These are phyloP conservation scores for Aradus depressus DNA, from an alignment of 2,888 invertebrate genomes.

Conservation along the genomic window DNA sequence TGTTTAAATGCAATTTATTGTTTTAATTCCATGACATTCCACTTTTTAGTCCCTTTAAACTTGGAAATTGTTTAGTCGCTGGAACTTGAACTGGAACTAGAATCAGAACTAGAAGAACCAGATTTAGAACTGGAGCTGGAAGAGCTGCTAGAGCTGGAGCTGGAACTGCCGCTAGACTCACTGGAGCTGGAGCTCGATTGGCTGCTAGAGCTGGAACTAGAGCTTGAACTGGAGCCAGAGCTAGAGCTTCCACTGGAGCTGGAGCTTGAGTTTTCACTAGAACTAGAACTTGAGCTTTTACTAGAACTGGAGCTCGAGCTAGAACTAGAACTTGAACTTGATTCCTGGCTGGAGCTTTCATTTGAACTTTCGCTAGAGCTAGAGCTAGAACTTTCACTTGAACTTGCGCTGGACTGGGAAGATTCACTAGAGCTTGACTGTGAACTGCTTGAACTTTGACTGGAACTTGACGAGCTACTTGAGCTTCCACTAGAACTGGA, in stretches of 20 bases:
- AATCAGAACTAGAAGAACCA: no score
- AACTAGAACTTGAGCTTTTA: not conserved
- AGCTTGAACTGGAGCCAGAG: not conserved
- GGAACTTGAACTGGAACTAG: no score
- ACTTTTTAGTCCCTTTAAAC: no score
- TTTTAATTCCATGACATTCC: no score
- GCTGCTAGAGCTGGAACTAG: not conserved
- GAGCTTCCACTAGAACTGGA: not conserved
- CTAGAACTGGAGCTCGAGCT: not conserved
- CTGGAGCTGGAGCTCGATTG: not conserved
- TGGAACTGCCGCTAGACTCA: not conserved
- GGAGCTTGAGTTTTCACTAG: not conserved
- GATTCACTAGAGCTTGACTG: not conserved
- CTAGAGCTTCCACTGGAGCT: slow-evolving; percentile 1
- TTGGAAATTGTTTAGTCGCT: no score
- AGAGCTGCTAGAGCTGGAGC: not conserved
- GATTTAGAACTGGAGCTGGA: no score
- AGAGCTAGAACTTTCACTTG: not conserved
- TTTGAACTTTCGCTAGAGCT: not conserved
- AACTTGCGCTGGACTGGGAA: not conserved
- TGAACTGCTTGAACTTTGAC: not conserved
- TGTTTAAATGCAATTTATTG: no score
- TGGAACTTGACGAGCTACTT: slow-evolving; percentile 1
- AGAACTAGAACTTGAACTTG: not conserved
- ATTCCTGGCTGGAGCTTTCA: no score